Evolutionary conservation across 2,113 vertebrate species (phyloP).

Genomic region (Xiphias gladius): DNA sequence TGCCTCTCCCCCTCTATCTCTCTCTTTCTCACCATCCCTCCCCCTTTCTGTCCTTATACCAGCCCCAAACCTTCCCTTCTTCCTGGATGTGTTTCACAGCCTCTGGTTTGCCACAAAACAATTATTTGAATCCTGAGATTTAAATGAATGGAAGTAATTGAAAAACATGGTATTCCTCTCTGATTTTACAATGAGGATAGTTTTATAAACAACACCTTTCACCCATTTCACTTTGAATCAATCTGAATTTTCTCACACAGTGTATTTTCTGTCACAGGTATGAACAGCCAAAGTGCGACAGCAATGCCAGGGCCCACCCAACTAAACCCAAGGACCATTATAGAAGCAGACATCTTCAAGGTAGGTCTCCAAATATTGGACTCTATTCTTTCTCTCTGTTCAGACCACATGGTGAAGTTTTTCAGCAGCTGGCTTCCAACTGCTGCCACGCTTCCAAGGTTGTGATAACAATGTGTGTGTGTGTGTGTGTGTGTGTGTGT

Average conservation of each 20-base stretch:
- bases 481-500: conserved; percentile 67
- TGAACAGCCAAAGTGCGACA: conserved; percentile 96
- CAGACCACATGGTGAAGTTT: conserved; percentile 54
- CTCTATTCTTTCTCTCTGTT: conserved; percentile 42
- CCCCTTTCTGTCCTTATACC: conserved; percentile 44
- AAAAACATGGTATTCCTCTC: conserved; percentile 48
- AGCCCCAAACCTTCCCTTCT: conserved; percentile 45
- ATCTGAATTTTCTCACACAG: conserved; percentile 18
- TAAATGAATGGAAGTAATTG: conserved; percentile 47
- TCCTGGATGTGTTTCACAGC: conserved; percentile 61
- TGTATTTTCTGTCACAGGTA: conserved; percentile 84
- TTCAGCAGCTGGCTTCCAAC: conserved; percentile 36
- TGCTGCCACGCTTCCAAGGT: conserved; percentile 29
- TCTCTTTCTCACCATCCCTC: conserved; percentile 32
- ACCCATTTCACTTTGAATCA: conserved; percentile 15
- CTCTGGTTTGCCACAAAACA: conserved; percentile 64
- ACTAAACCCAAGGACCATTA: conserved; percentile 91
- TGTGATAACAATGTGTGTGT: conserved; percentile 56
- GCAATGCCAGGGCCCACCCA: conserved; percentile 92
- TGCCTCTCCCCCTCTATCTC: conserved; percentile 42
- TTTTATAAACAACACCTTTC: conserved; percentile 34
- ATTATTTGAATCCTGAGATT: conserved; percentile 64
- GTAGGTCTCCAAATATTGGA: conserved; percentile 79
- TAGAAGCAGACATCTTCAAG: conserved; percentile 92
- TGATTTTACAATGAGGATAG: conserved; percentile 43